Evolutionary conservation across 2,113 vertebrate genomes (phyloP).

Genomic region (Entosphenus tridentatus): DNA sequence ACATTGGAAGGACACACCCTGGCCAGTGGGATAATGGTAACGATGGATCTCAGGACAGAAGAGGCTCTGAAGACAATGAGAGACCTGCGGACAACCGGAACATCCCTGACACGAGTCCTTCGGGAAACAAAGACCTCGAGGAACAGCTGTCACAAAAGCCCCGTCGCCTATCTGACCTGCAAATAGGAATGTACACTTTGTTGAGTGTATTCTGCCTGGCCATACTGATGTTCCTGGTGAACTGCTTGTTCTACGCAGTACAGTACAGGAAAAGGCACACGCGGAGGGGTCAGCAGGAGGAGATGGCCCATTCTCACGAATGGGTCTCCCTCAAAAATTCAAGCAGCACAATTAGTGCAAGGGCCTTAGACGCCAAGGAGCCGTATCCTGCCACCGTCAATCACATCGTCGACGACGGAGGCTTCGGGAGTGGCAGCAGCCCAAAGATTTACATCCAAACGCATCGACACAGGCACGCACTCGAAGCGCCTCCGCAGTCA

Average conservation of each 20-base stretch:
- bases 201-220: slow-evolving; percentile 33
- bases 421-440: slow-evolving; percentile 77
- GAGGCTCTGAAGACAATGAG: too few species aligned
- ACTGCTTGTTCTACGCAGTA: slow-evolving; percentile 32
- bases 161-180: slow-evolving; percentile 34
- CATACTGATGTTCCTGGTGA: slow-evolving; percentile 35
- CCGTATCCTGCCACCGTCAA: slow-evolving; percentile 45
- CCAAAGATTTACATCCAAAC: slow-evolving; percentile 92
- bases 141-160: slow-evolving; percentile 16
- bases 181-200: slow-evolving; percentile 36
- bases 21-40: too few species aligned
- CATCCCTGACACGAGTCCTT: too few species aligned
- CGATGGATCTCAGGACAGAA: too few species aligned
- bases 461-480: slow-evolving; percentile 18
- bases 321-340: slow-evolving; percentile 44
- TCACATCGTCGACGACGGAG: slow-evolving; percentile 23
- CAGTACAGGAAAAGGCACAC: slow-evolving; percentile 32
- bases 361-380: slow-evolving; percentile 23
- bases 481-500: slow-evolving; percentile 33
- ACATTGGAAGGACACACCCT: too few species aligned
- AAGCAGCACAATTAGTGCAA: too few species aligned
- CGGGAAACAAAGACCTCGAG: too few species aligned
- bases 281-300: slow-evolving; percentile 25
- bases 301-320: slow-evolving; percentile 32
- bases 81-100: too few species aligned